Percentiles rank a stretch among this genome's conserved stretches.
Conservation (phyloP, 2,888 invertebrate species). For the Cosmia trapezina region DNA sequence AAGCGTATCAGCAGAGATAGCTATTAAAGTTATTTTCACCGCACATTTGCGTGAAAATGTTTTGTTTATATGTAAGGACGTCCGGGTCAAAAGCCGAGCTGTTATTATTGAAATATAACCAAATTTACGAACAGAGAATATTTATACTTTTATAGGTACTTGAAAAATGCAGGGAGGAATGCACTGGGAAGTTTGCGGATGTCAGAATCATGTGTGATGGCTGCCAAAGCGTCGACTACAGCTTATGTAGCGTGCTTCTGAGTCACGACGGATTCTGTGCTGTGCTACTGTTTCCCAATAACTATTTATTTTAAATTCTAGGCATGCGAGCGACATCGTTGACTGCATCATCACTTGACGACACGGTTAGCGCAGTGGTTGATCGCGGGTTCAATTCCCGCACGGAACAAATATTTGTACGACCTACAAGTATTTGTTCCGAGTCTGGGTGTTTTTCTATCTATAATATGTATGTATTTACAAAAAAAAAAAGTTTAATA, state of each 20-base stretch:
- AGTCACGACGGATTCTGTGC: neutral
- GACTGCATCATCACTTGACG: too few relatives aligned
- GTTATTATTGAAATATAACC: conserved; percentile 59
- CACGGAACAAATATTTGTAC: too few relatives aligned
- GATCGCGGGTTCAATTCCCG: too few relatives aligned
- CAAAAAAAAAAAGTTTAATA: too few relatives aligned
- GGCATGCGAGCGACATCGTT: too few relatives aligned
- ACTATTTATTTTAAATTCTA: neutral
- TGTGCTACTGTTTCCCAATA: neutral
- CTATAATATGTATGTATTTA: too few relatives aligned
- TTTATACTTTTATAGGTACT: conserved; percentile 56
- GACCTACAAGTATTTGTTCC: too few relatives aligned
- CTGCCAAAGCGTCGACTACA: conserved; percentile 1
- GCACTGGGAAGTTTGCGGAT: conserved; percentile 33
- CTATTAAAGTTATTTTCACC: conserved; percentile 72
- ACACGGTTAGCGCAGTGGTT: too few relatives aligned
- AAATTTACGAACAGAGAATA: conserved; percentile 51
- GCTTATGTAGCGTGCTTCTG: neutral
- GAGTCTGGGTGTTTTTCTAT: too few relatives aligned
- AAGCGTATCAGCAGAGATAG: conserved; percentile 46
- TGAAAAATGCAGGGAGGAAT: conserved; percentile 55
- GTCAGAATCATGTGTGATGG: conserved; percentile 1
- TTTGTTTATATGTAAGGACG: conserved; percentile 70
- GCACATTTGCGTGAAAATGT: conserved; percentile 59
- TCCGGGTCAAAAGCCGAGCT: conserved; percentile 64